A percentile compares a stretch with the other conserved stretches of the same genome.
phyloP scores from a whole-genome alignment of 2,888 invertebrate genomes.

The Pecten maximus region DNA sequence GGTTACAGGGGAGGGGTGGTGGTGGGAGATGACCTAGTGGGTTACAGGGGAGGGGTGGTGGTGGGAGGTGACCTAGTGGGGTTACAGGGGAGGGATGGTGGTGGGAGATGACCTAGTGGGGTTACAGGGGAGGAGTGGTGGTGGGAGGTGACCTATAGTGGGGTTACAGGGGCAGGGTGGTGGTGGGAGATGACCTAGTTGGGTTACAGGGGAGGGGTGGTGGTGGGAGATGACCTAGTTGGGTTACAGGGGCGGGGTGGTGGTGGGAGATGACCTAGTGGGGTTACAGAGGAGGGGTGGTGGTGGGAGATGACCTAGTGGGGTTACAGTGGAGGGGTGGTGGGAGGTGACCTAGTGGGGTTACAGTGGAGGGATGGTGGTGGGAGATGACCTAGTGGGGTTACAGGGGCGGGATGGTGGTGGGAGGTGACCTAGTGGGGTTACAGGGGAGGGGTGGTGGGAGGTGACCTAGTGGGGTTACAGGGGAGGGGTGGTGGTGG shows the following conservation, averaged over 20 bases:
- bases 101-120: not conserved
- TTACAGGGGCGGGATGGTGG: not conserved
- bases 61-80: not conserved
- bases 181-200: no score
- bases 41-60: not conserved
- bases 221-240: slow-evolving; percentile 79
- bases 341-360: not conserved
- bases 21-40: not conserved
- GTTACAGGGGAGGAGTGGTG: not conserved
- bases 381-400: not conserved
- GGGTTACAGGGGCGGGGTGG: no score
- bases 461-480: no score
- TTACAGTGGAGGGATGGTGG: not conserved
- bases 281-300: not conserved
- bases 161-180: not conserved
- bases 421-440: not conserved
- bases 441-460: not conserved
- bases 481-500: no score
- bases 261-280: no score
- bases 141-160: no score
- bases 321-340: not conserved
- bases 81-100: not conserved
- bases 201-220: no score
- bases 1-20: not conserved
- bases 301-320: not conserved